These are phyloP conservation scores for Seriola aureovittata DNA, from an alignment of 2,113 vertebrate genomes.

Conservation along the genomic window DNA sequence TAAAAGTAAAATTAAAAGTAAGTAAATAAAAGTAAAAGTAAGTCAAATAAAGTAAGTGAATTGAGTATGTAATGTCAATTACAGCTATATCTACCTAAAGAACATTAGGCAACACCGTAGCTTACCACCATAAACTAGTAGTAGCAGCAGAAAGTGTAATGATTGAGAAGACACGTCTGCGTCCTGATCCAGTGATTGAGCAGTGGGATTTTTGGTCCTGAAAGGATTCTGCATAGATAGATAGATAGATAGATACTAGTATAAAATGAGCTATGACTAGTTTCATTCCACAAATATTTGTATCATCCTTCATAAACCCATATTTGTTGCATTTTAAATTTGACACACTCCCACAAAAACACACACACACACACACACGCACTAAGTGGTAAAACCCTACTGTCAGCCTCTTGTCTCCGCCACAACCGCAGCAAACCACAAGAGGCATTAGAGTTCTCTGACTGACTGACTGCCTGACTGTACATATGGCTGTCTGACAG, in stretches of 20 bases:
- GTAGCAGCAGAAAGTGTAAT: too few relatives aligned
- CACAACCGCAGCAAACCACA: slow-evolving; percentile 64
- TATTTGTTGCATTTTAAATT: slow-evolving; percentile 42
- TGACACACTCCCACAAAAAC: slow-evolving; percentile 12
- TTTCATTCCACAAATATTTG: slow-evolving; percentile 24
- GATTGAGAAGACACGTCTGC: too few relatives aligned
- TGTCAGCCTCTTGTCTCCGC: slow-evolving; percentile 65
- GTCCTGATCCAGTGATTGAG: neutral
- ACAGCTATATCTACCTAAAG: too few relatives aligned
- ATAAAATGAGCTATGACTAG: neutral
- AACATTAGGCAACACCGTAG: too few relatives aligned
- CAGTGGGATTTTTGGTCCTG: neutral
- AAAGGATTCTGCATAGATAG: neutral
- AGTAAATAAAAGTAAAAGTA: too few relatives aligned
- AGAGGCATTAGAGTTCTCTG: slow-evolving; percentile 52
- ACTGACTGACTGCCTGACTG: slow-evolving; percentile 59
- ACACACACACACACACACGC: slow-evolving; percentile 13
- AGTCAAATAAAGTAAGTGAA: too few relatives aligned
- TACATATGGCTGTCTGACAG: slow-evolving; percentile 49
- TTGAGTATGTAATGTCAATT: too few relatives aligned
- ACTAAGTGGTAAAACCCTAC: slow-evolving; percentile 52
- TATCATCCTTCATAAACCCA: slow-evolving; percentile 4
- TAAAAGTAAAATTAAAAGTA: too few relatives aligned
- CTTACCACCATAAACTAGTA: too few relatives aligned
- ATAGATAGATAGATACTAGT: neutral